A percentile compares a stretch with the other conserved stretches of the same genome.
phyloP scores from a whole-genome alignment of 2,797 vertebrate genomes.

The Jordanella pulchra region DNA sequence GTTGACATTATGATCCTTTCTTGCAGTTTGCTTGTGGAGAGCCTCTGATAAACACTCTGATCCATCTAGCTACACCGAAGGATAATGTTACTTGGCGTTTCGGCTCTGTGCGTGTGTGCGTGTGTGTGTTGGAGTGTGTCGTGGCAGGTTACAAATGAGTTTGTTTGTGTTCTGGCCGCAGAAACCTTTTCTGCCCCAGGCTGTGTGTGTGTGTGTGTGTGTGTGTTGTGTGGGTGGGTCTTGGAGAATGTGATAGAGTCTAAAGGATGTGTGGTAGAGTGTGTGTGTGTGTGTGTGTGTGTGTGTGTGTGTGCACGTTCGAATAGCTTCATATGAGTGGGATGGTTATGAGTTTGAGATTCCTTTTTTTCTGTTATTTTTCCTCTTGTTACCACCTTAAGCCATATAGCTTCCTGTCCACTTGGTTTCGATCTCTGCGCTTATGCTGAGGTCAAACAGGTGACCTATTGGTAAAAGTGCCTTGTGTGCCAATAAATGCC shows the following conservation, averaged over 20 bases:
- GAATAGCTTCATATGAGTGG: slow-evolving; percentile 55
- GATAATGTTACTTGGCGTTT: slow-evolving; percentile 66
- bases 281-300: slow-evolving; percentile 28
- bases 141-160: slow-evolving; percentile 80
- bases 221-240: slow-evolving; percentile 78
- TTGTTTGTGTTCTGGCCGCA: slow-evolving; percentile 78
- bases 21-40: slow-evolving; percentile 53
- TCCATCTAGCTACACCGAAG: slow-evolving; percentile 64
- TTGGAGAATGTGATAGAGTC: slow-evolving; percentile 70
- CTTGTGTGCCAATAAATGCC: slow-evolving; percentile 78
- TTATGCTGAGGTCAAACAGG: slow-evolving; percentile 69
- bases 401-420: slow-evolving; percentile 66
- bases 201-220: slow-evolving; percentile 67
- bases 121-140: slow-evolving; percentile 57
- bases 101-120: slow-evolving; percentile 30
- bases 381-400: slow-evolving; percentile 56
- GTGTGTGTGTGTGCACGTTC: slow-evolving; percentile 22
- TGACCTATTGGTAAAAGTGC: slow-evolving; percentile 81
- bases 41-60: slow-evolving; percentile 70
- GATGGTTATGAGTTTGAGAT: slow-evolving; percentile 52
- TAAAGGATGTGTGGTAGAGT: slow-evolving; percentile 45
- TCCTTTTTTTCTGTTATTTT: slow-evolving; percentile 61
- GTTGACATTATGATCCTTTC: slow-evolving; percentile 72
- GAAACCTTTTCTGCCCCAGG: slow-evolving; percentile 74
- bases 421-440: slow-evolving; percentile 65